These are phyloP conservation scores for Hormaphis cornu DNA, from an alignment of 1,140 invertebrate species.

Conservation along the genomic window DNA sequence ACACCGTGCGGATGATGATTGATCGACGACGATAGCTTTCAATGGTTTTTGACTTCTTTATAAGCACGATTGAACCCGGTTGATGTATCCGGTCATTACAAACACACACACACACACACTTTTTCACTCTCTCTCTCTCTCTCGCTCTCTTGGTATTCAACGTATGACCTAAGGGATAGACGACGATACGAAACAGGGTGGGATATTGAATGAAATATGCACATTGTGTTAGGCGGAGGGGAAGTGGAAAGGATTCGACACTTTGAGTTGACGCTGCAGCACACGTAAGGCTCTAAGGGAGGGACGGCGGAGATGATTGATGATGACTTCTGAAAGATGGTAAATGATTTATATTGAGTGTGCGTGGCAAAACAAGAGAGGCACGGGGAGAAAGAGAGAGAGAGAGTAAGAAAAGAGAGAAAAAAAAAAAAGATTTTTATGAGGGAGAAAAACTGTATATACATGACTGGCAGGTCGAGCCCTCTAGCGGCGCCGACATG, in stretches of 20 bases:
- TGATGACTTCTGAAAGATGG: constrained; percentile 13
- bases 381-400: background rate
- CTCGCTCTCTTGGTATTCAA: too few species aligned
- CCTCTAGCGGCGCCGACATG: constrained; percentile 20
- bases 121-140: too few species aligned
- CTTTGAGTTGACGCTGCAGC: background rate
- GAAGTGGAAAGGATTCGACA: constrained; percentile 16
- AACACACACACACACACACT: background rate
- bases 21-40: constrained; percentile 1
- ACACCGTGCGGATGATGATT: background rate
- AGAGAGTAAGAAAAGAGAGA: background rate
- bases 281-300: background rate
- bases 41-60: constrained; percentile 20
- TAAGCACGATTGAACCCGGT: constrained; percentile 6
- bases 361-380: background rate
- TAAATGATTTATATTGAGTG: constrained; percentile 30
- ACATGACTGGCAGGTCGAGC: constrained; percentile 23
- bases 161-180: too few species aligned
- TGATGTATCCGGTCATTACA: background rate
- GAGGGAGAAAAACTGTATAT: background rate
- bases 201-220: too few species aligned
- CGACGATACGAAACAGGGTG: too few species aligned
- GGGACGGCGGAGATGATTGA: constrained; percentile 13
- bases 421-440: background rate
- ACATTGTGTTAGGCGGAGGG: background rate